A percentile compares a stretch with the other conserved stretches of the same genome.
phyloP scores from a whole-genome alignment of 2,888 invertebrate species.

The Drosophila suboccidentalis region DNA sequence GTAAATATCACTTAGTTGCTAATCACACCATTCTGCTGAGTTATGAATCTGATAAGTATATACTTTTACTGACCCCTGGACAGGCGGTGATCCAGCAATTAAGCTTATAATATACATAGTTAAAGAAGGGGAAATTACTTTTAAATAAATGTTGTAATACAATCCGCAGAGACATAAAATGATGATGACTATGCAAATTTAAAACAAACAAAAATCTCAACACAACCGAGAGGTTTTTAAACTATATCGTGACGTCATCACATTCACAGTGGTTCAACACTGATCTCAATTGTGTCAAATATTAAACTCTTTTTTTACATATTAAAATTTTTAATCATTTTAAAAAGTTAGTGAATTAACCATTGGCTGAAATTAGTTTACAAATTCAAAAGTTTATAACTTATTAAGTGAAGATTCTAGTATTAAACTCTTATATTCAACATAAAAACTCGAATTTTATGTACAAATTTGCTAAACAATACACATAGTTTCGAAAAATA shows the following conservation, averaged over 20 bases:
- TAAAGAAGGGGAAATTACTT: neutral
- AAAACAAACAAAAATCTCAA: conserved; percentile 15
- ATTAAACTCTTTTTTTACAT: neutral
- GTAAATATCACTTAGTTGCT: conserved; percentile 30
- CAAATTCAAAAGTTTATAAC: no score
- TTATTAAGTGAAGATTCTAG: no score
- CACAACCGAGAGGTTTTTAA: neutral
- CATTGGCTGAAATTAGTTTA: no score
- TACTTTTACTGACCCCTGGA: conserved; percentile 30
- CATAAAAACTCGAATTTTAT: no score
- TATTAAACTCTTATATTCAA: no score
- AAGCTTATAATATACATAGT: neutral
- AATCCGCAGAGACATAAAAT: conserved; percentile 7
- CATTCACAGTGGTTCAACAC: conserved; percentile 10
- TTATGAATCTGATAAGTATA: neutral
- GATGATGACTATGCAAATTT: conserved; percentile 43
- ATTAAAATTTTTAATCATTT: neutral
- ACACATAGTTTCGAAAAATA: no score
- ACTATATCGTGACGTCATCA: conserved; percentile 22
- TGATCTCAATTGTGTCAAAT: neutral
- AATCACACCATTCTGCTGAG: conserved; percentile 16
- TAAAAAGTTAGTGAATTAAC: no score
- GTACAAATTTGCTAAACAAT: no score
- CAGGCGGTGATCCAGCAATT: conserved; percentile 26
- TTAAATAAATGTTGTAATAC: neutral